phyloP scores from a whole-genome alignment of 2,888 invertebrate genomes.

The Drosophila koepferae region DNA sequence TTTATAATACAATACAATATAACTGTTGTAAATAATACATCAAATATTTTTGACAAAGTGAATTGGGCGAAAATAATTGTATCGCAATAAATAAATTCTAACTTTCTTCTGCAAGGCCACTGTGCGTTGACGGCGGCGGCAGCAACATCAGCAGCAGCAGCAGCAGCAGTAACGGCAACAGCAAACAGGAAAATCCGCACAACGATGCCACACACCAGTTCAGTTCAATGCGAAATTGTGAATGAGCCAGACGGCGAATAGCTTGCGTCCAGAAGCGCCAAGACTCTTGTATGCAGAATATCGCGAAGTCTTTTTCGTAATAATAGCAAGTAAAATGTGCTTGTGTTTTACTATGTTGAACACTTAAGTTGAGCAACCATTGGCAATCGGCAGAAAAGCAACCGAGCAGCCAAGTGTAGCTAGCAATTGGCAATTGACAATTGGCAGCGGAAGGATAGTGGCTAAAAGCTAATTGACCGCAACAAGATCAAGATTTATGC shows the following conservation, averaged over 20 bases:
- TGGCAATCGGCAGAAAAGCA: constrained; percentile 15
- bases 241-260: constrained; percentile 71
- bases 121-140: constrained; percentile 39
- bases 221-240: constrained; percentile 79
- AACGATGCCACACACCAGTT: constrained; percentile 71
- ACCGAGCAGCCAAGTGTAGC: constrained; percentile 20
- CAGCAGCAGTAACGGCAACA: constrained; percentile 42
- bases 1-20: not conserved
- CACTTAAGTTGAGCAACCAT: constrained; percentile 35
- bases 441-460: constrained; percentile 42
- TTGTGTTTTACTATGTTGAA: constrained; percentile 14
- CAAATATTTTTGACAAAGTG: not conserved
- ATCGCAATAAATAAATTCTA: too few relatives aligned
- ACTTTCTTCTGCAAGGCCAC: constrained; percentile 13
- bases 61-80: too few relatives aligned
- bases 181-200: constrained; percentile 80
- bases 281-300: constrained; percentile 31
- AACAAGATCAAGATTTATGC: constrained; percentile 49
- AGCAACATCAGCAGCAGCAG: constrained; percentile 23
- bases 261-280: constrained; percentile 30
- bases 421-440: constrained; percentile 20
- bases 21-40: not conserved
- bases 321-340: constrained; percentile 42
- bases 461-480: constrained; percentile 40
- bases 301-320: constrained; percentile 42